Evolutionary conservation across 2,113 vertebrate genomes (phyloP), one percentile per base, ranked within the genome.

Genomic region (Phrynocephalus versicolor): DNA sequence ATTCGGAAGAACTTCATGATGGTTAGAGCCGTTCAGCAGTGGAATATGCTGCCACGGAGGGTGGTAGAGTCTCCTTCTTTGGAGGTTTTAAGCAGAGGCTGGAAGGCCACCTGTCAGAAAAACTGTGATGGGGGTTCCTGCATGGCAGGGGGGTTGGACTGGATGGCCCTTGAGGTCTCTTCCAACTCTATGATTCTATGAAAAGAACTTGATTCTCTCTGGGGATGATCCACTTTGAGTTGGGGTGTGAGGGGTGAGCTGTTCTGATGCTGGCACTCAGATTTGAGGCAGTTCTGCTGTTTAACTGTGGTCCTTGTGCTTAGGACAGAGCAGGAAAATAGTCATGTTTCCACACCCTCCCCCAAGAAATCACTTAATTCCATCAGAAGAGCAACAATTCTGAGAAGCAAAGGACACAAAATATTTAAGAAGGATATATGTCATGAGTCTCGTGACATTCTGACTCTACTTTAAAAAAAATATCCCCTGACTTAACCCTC

Each of bases 401-500:
- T 79, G n/a, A 21, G 55, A 64, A 39, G 37, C 14, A 76, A 23
- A 18, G 37, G 33, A 76, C 37, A 35, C 30, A 64, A 73, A 64
- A 37, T 79, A 74, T 19, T 45, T 58, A 27, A 41, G 69, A 67
- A 80, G 23, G 60, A 80, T 74, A 83, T 80, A 74, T 84, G 60
- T 45, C 58, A 62, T 75, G 69, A 80, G 67, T 84, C 45, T 45
- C 58, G 70, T 75, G 69, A 80, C 35, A 88, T 57, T 84, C 67
- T 73, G 65, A 25, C 55, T 79, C 45, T 37, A 14, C 37, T 85
- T n/a, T 37, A 30, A 57, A 79, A 77, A 39, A 81, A 79, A 58
- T 70, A 77, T 57, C 6, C 57, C 65, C 65, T 64, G 45, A 83
- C 45, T 88, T 74, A 88, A 83, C 60, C 76, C 70, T 67, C 51